Base-by-base conservation (phyloP, 1,140 invertebrate genomes). In the Drosophila bifasciata region DNA sequence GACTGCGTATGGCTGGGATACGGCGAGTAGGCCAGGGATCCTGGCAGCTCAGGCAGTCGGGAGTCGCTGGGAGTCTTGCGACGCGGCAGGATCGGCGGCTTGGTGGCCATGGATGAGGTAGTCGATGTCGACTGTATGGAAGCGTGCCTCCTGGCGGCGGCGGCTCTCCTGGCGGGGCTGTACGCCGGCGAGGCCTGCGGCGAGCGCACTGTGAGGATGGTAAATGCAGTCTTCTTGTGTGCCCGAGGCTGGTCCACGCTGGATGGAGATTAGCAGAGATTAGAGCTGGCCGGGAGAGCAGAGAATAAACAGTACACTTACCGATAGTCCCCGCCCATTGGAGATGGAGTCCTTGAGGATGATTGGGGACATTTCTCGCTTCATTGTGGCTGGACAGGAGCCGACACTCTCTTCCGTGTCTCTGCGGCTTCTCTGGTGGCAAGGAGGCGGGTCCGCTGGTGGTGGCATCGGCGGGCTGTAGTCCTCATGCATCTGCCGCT, bases 141-240 rank as follows among this genome's bases (percentile, higher is more conserved):
- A 36, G 78, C 66, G 28, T 88, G 78, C 44, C 84, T 55, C 4
- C 21, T 43, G 13, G 60, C 48, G 39, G 49, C 36, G 1, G 92
- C 86, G 1, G 79, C 9, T 69, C 72, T 19, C 88, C 32, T 1
- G 59, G 62, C 41, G 45, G 36, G 1, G 62, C 23, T 15, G 89
- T 72, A 4, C 28, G 66, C 79, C 64, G 51, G 86, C 62, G 79
- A 79, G 7, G 86, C 76, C 25, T 83, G 92, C 19, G 90, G 91
- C 21, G 92, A 90, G 16, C 91, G 90, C 7, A 94, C 93, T 5
- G 93, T 93, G 43, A 95, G 92, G 55, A 95, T 94, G 36, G 94
- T 93, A 79, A 95, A 95, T 16, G 93, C 81, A 59, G 92, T 90
- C 75, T 93, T 92, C 58, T 92, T 93, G 55, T 92, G 90, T 23